These are phyloP conservation scores for Pristis pectinata DNA, from an alignment of 2,797 vertebrate genomes.

Conservation along the genomic window DNA sequence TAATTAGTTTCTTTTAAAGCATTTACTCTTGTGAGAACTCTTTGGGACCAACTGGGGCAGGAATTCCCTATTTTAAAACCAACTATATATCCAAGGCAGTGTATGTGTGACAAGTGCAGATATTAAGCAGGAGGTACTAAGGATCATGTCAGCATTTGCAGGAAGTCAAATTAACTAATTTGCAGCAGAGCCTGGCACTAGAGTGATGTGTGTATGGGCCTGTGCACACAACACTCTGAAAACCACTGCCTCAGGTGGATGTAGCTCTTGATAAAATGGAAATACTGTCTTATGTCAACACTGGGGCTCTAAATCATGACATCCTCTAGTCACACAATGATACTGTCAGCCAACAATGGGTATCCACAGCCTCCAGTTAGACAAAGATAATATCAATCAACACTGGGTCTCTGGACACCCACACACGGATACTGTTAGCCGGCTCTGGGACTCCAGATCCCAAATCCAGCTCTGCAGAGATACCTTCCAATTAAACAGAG, in stretches of 20 bases:
- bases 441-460: not conserved
- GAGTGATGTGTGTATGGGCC: not conserved
- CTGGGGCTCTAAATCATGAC: not conserved
- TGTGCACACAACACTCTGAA: not conserved
- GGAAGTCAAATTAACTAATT: too few relatives aligned
- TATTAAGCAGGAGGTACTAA: not conserved
- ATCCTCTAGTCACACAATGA: not conserved
- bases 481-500: not conserved
- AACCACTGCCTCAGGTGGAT: not conserved
- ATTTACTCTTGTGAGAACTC: too few relatives aligned
- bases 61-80: not conserved
- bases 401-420: not conserved
- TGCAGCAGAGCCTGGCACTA: not conserved
- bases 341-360: not conserved
- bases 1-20: too few relatives aligned
- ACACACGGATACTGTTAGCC: not conserved
- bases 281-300: not conserved
- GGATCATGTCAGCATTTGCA: not conserved
- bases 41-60: too few relatives aligned
- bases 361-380: not conserved
- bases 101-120: not conserved
- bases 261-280: not conserved
- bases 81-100: not conserved
- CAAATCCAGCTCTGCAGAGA: not conserved
- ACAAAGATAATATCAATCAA: not conserved